Percentiles rank a stretch among this genome's conserved stretches.
phyloP scores from a whole-genome alignment of 1,140 invertebrate genomes.

The Neotoxoptera formosana region DNA sequence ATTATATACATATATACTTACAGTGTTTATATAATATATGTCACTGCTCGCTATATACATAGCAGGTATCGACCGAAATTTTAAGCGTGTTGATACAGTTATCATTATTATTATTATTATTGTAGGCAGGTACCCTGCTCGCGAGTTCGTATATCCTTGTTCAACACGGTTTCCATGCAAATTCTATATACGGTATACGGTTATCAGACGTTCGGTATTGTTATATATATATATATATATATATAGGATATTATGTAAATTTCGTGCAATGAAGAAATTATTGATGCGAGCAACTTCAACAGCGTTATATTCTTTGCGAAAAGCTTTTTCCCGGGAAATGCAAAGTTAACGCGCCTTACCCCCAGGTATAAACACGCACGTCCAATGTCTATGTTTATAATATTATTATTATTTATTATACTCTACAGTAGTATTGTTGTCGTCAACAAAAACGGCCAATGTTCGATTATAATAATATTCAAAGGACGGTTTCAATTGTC shows the following conservation, averaged over 20 bases:
- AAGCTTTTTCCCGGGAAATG: neutral
- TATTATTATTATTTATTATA: neutral
- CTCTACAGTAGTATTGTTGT: neutral
- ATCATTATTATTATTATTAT: neutral
- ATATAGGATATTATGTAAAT: neutral
- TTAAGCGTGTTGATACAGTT: neutral
- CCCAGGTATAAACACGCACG: neutral
- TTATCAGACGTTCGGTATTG: neutral
- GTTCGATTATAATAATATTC: slow-evolving; percentile 7
- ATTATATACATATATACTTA: no score
- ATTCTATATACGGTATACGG: neutral
- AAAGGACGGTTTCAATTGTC: neutral
- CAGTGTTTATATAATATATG: no score
- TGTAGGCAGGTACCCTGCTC: neutral
- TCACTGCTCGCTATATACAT: no score
- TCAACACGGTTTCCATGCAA: neutral
- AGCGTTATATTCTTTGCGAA: neutral
- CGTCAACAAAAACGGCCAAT: slow-evolving; percentile 14
- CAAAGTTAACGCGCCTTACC: neutral
- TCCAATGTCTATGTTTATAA: no score
- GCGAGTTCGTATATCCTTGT: neutral
- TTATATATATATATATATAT: no score
- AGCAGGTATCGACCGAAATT: neutral
- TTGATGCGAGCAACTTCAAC: neutral
- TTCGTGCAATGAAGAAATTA: neutral